Percentiles rank a stretch among this genome's conserved stretches.
phyloP scores from a whole-genome alignment of 2,888 invertebrate species.

The Epinotia brunnichana region DNA sequence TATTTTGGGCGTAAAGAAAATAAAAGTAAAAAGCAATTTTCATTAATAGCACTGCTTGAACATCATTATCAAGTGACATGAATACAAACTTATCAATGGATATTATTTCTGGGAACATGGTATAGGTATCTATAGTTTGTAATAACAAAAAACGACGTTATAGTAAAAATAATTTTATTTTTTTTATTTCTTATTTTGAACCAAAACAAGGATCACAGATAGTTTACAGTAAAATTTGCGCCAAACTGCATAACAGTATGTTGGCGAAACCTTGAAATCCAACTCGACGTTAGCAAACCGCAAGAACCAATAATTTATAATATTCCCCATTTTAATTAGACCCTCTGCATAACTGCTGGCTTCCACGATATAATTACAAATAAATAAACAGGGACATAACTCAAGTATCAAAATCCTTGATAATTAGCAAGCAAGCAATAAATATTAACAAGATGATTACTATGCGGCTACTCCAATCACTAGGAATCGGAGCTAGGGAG shows the following conservation, averaged over 20 bases:
- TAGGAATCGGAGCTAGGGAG: constrained; percentile 53
- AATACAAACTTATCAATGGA: no score
- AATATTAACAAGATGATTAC: constrained; percentile 79
- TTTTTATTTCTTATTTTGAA: no score
- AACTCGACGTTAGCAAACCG: neutral
- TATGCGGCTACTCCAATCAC: constrained; percentile 76
- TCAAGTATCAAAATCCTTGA: constrained; percentile 82
- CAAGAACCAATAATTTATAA: constrained; percentile 19
- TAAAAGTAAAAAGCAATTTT: no score
- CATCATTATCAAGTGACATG: no score
- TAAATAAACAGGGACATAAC: constrained; percentile 71
- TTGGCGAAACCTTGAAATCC: neutral
- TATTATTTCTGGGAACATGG: no score
- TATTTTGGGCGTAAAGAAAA: no score
- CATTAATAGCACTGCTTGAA: no score
- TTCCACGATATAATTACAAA: constrained; percentile 57
- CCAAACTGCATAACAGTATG: no score
- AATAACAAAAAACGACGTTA: neutral
- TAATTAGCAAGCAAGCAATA: constrained; percentile 79
- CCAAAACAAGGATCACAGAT: no score
- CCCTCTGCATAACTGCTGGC: constrained; percentile 22
- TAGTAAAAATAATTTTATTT: no score
- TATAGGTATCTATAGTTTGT: neutral
- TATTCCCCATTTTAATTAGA: constrained; percentile 25
- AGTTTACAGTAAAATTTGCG: no score